These are phyloP conservation scores for Polyommatus icarus DNA, from an alignment of 2,888 invertebrate genomes.

Conservation along the genomic window DNA sequence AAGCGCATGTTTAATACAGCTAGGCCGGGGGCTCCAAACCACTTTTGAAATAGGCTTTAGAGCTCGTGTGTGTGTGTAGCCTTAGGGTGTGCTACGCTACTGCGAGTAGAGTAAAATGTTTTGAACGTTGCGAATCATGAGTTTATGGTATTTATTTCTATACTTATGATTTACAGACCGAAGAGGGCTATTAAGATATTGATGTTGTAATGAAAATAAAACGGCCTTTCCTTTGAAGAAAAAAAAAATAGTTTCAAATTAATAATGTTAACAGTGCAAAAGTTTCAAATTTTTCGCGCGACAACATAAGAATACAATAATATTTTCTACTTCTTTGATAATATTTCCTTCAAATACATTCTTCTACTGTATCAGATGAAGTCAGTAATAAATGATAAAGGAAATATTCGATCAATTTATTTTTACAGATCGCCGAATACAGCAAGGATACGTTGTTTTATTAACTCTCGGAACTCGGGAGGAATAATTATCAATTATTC, in stretches of 20 bases:
- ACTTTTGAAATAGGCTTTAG: too few species aligned
- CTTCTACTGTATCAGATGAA: neutral
- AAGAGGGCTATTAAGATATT: too few species aligned
- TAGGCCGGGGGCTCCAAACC: too few species aligned
- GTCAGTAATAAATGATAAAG: neutral
- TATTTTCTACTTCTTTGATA: neutral
- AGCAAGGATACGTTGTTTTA: neutral
- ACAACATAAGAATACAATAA: neutral
- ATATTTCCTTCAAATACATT: neutral
- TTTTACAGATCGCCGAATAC: neutral
- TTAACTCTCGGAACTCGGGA: neutral
- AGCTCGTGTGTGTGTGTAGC: too few species aligned
- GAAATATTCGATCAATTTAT: slow-evolving; percentile 10
- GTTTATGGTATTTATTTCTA: neutral
- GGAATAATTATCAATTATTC: slow-evolving; percentile 15
- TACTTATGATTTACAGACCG: neutral
- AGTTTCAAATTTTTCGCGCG: neutral
- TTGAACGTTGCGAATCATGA: neutral
- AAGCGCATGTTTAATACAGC: too few species aligned
- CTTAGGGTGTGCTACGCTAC: too few species aligned
- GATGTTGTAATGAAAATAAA: too few species aligned
- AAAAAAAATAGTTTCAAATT: neutral
- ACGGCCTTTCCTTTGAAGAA: neutral
- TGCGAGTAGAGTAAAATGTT: neutral
- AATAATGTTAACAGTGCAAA: neutral